Percentiles rank a stretch among this genome's conserved stretches.
Conservation (phyloP, 64 coral and sea anemone species). For the Anthopleura sola region DNA sequence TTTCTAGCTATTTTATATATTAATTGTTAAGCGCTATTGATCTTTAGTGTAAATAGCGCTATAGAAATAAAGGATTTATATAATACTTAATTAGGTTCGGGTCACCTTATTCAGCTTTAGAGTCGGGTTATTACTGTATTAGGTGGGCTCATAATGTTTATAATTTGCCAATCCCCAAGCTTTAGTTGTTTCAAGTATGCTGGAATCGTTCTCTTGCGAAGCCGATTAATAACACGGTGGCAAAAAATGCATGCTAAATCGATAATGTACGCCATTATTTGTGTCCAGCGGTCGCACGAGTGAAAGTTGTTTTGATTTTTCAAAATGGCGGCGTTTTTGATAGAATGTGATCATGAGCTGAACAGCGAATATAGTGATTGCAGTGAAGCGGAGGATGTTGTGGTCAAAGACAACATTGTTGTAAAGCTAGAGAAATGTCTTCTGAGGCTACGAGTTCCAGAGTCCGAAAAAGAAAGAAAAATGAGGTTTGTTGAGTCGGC, state of each 20-base stretch:
- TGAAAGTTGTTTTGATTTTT: neutral
- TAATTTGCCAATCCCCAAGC: too few relatives aligned
- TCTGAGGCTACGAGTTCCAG: neutral
- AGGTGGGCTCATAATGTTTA: too few relatives aligned
- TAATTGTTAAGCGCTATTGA: too few relatives aligned
- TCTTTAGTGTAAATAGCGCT: too few relatives aligned
- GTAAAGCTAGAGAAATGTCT: conserved; percentile 27
- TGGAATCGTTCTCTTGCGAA: too few relatives aligned
- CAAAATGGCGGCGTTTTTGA: conserved; percentile 43
- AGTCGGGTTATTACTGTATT: too few relatives aligned
- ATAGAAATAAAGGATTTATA: too few relatives aligned
- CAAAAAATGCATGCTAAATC: neutral
- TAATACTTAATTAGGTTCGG: too few relatives aligned
- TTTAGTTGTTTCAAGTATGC: too few relatives aligned
- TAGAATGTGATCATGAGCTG: neutral
- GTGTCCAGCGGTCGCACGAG: neutral
- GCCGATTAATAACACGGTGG: neutral
- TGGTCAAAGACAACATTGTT: conserved; percentile 5
- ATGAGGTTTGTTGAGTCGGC: conserved; percentile 22
- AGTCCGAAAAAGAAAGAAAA: neutral
- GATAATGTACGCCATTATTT: conserved; percentile 20
- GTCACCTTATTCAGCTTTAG: too few relatives aligned
- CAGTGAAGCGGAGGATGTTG: conserved; percentile 1
- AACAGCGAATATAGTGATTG: neutral
- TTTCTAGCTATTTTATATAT: too few relatives aligned